phyloP scores from a whole-genome alignment of 2,797 vertebrate species.

The Callimico goeldii region DNA sequence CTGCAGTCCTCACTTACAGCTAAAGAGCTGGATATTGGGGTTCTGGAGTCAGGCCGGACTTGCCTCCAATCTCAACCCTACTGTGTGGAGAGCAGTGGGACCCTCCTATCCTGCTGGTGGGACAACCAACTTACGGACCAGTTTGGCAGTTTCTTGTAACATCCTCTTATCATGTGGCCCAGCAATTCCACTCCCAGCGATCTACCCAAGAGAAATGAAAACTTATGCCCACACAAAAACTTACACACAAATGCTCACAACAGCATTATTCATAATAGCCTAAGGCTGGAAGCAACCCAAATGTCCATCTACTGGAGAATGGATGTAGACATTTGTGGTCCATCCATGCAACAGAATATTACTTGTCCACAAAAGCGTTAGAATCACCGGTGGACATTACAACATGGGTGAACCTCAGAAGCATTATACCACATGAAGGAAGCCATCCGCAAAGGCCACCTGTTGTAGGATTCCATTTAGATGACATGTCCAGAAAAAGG shows the following conservation, averaged over 20 bases:
- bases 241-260: neutral
- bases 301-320: neutral
- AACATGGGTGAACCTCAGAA: neutral
- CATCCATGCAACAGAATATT: neutral
- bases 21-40: neutral
- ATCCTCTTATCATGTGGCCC: neutral
- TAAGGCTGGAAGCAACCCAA: neutral
- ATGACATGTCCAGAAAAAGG: neutral
- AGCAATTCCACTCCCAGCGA: neutral
- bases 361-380: neutral
- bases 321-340: neutral
- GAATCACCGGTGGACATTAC: neutral
- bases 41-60: neutral
- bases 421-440: neutral
- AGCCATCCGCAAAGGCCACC: neutral
- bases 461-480: neutral
- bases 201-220: neutral
- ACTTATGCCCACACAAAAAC: neutral
- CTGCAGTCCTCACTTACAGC: neutral
- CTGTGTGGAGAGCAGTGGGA: neutral
- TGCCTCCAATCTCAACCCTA: neutral
- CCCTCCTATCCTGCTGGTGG: neutral
- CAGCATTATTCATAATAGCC: neutral
- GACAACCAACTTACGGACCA: too few species aligned
- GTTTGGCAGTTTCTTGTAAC: neutral